phyloP scores from a whole-genome alignment of 2,113 vertebrate genomes.

The Steatornis caripensis region DNA sequence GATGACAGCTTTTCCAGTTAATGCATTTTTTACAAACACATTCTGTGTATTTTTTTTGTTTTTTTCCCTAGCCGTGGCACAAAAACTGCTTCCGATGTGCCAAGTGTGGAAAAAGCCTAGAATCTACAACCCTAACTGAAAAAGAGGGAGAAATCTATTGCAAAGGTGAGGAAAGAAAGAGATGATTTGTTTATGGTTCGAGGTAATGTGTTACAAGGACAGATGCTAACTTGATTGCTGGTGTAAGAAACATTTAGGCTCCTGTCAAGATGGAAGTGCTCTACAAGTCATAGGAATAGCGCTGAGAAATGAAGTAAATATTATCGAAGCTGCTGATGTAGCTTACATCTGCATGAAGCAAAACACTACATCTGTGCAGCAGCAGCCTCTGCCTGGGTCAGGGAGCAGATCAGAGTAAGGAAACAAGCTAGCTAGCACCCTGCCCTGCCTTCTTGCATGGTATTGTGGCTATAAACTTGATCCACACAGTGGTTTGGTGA shows the following conservation, averaged over 20 bases:
- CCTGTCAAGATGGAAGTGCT: neutral
- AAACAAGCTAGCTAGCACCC: neutral
- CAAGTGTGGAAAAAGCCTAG: slow-evolving; percentile 94
- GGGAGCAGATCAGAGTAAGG: neutral
- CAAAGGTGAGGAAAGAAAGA: slow-evolving; percentile 82
- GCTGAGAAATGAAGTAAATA: neutral
- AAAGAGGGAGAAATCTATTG: slow-evolving; percentile 98
- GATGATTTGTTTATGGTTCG: neutral
- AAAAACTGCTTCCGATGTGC: slow-evolving; percentile 97
- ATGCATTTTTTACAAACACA: neutral
- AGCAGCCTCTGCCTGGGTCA: neutral
- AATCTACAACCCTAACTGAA: slow-evolving; percentile 94
- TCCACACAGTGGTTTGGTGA: neutral
- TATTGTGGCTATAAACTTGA: neutral
- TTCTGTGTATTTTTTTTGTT: neutral
- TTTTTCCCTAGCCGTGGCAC: slow-evolving; percentile 84
- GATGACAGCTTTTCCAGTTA: neutral
- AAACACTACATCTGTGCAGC: neutral
- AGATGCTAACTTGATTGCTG: neutral
- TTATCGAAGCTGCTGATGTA: neutral
- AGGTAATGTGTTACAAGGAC: neutral
- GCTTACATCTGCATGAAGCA: neutral
- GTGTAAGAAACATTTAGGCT: neutral
- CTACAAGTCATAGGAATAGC: neutral
- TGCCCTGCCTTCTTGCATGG: rapidly evolving